Base-by-base conservation (phyloP, 2,797 vertebrate genomes). In the Triplophysa bombifrons region DNA sequence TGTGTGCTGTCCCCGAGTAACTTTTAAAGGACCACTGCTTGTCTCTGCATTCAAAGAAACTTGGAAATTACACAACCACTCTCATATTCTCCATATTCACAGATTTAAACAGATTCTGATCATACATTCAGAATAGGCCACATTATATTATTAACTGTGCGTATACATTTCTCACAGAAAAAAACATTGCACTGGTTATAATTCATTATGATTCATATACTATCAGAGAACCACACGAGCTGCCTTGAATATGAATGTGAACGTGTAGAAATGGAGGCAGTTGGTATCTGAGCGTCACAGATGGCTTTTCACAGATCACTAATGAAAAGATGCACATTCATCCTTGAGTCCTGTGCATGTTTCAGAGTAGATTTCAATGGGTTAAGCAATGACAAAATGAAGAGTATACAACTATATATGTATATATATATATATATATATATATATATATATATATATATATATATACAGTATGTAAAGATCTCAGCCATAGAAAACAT, bases 301-400 rank as follows among this genome's bases (percentile, higher is more conserved):
- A 78, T 69, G 61, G 65, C 44, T 73, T 68, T 73, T 81, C 58
- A 78, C 64, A 81, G 50, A 77, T 66, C 2, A 12, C 67, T 74
- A 22, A 44, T 55, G 70, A 78, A 63, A 71, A 53, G 27, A 19
- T 76, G 46, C 22, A 76, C 9, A 68, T 41, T 60, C 65, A 22
- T 65, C 63, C 60, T 65, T 65, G 34, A 65, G 34, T 19, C 30
- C 34, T 64, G 30, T 70, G 41, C 46, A 78, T n/a, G 3, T 51
- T 78, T 71, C 46, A 53, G 41, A 70, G 55, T 34, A 61, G 27
- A 63, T 71, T 78, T 78, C 46, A 63, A 53, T 71, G 30, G 27
- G 65, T 60, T 41, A 76, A 55, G 58, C 56, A 53, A 34, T 71
- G 41, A 78, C 68, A 78, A 46, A 78, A 78, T 72, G 34, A 61